Base-by-base conservation (phyloP, 2,888 invertebrate species). In the Beris chalybata region DNA sequence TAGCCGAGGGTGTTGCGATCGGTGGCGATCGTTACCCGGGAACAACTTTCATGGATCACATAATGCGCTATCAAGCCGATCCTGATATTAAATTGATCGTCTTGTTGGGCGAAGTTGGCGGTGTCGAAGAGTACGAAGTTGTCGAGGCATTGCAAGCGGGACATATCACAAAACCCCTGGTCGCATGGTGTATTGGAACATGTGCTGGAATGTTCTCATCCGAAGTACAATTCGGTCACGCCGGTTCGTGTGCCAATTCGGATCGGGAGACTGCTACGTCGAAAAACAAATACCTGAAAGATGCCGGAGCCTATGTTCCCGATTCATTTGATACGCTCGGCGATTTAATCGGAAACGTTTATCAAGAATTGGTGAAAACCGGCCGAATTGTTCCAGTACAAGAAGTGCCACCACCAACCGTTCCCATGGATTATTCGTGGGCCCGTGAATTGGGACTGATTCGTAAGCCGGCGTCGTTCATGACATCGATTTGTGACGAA, bases 351-450 rank as follows among this genome's bases (percentile, higher is more conserved):
- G 86, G 86, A 75, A 85, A 84, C 72, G 91, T 92, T 0, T 93
- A 92, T 78, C 82, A 84, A 58, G 82, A 86, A 58, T 83, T 99
- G 69, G 95, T 99, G 0, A 84, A 86, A 61, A 85, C 87, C 15
- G 95, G 96, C 47, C 85, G 86, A 64, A 92, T 99, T 73, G 87
- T 92, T 7, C 95, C 95, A 0, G 88, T 89, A 73, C 89, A 92
- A 52, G 98, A 99, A 80, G 87, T 93, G 59, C 95, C 97, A 9
- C 99, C 99, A 44, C 99, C 99, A 3, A 97, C 98, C 15, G 97
- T 99, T n/a, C 98, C 98, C 7, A 98, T 99, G 98, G 98, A 99
- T 81, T 99, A 95, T 81, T 93, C 91, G 70, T 99, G 98, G 98
- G 98, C 98, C 0, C 87, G 76, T 38, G 98, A 99, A 83, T 84